These are phyloP conservation scores for Drymodes brunneopygia DNA, from an alignment of 2,113 vertebrate genomes.

Conservation along the genomic window DNA sequence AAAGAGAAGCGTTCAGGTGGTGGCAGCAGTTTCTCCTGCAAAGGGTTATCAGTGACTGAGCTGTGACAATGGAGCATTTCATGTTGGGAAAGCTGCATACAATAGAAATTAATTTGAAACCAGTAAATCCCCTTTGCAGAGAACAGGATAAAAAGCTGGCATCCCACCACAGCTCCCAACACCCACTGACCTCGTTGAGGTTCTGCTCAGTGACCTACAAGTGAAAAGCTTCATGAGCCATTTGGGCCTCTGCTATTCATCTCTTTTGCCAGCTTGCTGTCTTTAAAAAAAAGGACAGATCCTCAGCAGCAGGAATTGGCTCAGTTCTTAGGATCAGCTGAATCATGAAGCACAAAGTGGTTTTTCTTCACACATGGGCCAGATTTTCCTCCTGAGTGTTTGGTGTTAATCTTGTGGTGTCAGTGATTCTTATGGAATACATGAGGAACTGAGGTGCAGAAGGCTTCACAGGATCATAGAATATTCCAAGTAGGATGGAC, in stretches of 20 bases:
- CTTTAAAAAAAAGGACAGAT: not conserved
- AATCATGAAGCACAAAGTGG: not conserved
- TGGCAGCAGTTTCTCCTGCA: not conserved
- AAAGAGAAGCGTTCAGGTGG: not conserved
- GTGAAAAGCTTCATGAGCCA: conserved; percentile 15
- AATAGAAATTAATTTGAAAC: conserved; percentile 4
- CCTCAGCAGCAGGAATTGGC: conserved; percentile 4
- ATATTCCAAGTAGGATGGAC: not conserved
- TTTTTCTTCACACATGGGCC: not conserved
- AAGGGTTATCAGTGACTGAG: not conserved
- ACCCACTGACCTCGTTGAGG: not conserved
- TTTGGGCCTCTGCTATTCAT: conserved; percentile 24
- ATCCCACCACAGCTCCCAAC: not conserved
- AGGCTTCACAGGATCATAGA: not conserved
- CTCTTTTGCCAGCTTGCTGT: not conserved
- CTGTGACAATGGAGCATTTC: not conserved
- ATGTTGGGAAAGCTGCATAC: not conserved
- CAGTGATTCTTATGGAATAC: not conserved
- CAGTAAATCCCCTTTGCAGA: not conserved
- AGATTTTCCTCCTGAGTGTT: not conserved
- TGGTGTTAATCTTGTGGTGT: not conserved
- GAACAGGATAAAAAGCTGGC: not conserved
- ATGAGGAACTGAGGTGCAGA: not conserved
- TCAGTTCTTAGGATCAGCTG: not conserved
- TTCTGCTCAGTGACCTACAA: conserved; percentile 30